Conservation (phyloP, 2,888 invertebrate genomes). For the Clusia tigrina region DNA sequence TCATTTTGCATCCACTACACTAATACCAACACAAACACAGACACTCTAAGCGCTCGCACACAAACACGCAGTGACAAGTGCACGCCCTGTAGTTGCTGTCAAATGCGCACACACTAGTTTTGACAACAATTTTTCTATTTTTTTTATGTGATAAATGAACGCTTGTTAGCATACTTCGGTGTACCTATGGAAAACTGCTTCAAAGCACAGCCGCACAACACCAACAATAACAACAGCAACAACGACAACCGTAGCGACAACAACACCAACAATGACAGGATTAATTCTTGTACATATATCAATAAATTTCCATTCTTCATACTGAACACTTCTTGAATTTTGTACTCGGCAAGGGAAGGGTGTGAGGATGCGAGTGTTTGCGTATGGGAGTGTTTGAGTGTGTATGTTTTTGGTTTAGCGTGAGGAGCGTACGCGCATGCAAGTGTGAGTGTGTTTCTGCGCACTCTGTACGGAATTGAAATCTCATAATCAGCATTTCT, state of each 20-base stretch:
- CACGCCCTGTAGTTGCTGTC: too few species aligned
- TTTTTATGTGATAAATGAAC: constrained; percentile 7
- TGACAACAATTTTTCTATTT: neutral
- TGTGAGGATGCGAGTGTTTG: too few species aligned
- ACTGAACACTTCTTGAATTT: neutral
- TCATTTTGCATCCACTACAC: too few species aligned
- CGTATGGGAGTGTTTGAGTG: constrained; percentile 16
- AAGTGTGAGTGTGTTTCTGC: constrained; percentile 2
- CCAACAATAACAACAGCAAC: constrained; percentile 16
- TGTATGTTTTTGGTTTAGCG: constrained; percentile 24
- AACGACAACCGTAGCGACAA: constrained; percentile 13
- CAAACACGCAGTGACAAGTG: too few species aligned
- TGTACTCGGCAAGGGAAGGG: too few species aligned
- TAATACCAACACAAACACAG: too few species aligned
- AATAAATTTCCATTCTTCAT: constrained; percentile 22
- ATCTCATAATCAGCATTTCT: constrained; percentile 30
- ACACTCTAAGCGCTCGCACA: too few species aligned
- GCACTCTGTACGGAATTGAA: constrained; percentile 13
- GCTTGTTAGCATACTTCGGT: neutral
- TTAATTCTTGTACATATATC: constrained; percentile 32
- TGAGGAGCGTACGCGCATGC: too few species aligned
- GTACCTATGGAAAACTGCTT: neutral
- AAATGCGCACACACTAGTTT: neutral
- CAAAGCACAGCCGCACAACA: neutral
- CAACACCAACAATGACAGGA: constrained; percentile 19